A percentile compares a stretch with the other conserved stretches of the same genome.
Conservation (phyloP, 2,888 invertebrate species). For the Acrocera orbiculus region DNA sequence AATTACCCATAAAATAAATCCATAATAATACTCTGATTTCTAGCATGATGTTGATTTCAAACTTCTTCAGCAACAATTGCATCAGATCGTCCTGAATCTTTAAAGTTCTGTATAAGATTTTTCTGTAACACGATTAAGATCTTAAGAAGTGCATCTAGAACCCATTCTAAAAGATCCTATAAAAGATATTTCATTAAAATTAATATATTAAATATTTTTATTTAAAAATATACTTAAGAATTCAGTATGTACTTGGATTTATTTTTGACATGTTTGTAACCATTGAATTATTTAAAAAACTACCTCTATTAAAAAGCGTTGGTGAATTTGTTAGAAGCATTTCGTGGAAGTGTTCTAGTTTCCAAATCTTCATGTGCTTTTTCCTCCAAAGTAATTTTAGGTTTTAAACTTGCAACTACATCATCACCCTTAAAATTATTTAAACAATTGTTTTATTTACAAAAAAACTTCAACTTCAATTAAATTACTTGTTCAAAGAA, state of each 20-base stretch:
- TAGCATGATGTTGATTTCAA: conserved; percentile 64
- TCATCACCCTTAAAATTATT: too few relatives aligned
- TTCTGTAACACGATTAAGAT: conserved; percentile 60
- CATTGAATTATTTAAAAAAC: too few relatives aligned
- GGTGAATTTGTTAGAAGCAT: too few relatives aligned
- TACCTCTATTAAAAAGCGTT: too few relatives aligned
- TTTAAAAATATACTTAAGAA: conserved; percentile 42
- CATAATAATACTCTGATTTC: conserved; percentile 75
- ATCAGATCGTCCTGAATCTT: conserved; percentile 61
- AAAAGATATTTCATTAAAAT: not conserved
- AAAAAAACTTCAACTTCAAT: too few relatives aligned
- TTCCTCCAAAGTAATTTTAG: too few relatives aligned
- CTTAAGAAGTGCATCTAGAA: conserved; percentile 81
- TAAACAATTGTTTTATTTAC: too few relatives aligned
- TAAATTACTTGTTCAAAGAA: conserved; percentile 25
- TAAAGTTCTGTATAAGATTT: conserved; percentile 54
- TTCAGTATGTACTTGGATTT: too few relatives aligned
- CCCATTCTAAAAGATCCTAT: conserved; percentile 70
- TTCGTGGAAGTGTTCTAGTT: conserved; percentile 26
- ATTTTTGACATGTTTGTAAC: too few relatives aligned
- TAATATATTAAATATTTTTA: not conserved
- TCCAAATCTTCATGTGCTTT: conserved; percentile 17
- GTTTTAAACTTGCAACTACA: too few relatives aligned
- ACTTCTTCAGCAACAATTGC: conserved; percentile 53
- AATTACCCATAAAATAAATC: conserved; percentile 85